Percentiles rank a stretch among this genome's conserved stretches.
Evolutionary conservation across 2,797 vertebrate species (phyloP).

Genomic region (Petrocephalus schoutedeni): DNA sequence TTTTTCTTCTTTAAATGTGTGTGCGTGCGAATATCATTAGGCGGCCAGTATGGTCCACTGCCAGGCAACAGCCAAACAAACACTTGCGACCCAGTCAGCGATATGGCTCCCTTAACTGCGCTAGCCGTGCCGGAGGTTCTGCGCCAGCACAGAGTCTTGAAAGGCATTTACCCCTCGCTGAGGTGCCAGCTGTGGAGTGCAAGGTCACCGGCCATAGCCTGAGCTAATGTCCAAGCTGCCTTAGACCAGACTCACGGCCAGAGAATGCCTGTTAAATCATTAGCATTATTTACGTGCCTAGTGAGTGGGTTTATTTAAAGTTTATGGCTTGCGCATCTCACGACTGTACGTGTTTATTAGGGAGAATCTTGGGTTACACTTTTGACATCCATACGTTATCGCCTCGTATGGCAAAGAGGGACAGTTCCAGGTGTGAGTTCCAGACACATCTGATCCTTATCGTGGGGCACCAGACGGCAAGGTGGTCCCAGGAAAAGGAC

Average conservation of each 20-base stretch:
- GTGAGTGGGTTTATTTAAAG: neutral
- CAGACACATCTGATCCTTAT: neutral
- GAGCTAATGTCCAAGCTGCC: neutral
- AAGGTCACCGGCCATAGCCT: neutral
- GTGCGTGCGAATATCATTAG: neutral
- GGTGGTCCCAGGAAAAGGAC: neutral
- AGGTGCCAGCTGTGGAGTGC: neutral
- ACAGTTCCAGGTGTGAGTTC: neutral
- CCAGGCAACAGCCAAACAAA: slow-evolving; percentile 16
- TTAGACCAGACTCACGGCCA: neutral
- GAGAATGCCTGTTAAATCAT: neutral
- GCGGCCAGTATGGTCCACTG: neutral
- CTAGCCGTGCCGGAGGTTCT: neutral
- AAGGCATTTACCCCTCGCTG: neutral
- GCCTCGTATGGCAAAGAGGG: neutral
- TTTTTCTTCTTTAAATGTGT: neutral
- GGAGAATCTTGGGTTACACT: neutral
- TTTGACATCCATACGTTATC: neutral
- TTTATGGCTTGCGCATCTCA: neutral
- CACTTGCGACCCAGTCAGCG: neutral
- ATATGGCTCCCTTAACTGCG: neutral
- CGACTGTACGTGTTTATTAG: neutral
- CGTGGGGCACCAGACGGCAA: neutral
- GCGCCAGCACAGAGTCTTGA: neutral
- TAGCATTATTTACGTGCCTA: neutral